phyloP scores from a whole-genome alignment of 92 coral and sea anemone genomes.

The Porites cylindrica region DNA sequence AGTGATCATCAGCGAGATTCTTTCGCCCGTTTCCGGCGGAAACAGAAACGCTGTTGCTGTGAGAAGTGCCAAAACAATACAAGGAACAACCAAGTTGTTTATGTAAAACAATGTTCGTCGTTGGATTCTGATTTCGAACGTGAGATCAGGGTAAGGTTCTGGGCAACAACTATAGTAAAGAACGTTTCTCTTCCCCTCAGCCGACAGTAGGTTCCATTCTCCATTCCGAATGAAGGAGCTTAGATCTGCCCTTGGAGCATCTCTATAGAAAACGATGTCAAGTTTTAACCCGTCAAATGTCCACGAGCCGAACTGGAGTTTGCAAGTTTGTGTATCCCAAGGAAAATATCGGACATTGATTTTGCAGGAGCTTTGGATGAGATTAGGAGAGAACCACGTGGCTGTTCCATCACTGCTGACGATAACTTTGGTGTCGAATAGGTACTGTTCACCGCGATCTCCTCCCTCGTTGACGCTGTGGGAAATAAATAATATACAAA shows the following conservation, averaged over 20 bases:
- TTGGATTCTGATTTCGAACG: slow-evolving; percentile 69
- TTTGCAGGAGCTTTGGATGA: slow-evolving; percentile 80
- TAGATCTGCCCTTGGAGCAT: slow-evolving; percentile 48
- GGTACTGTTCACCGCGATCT: slow-evolving; percentile 86
- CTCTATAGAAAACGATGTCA: slow-evolving; percentile 64
- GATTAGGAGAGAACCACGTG: slow-evolving; percentile 85
- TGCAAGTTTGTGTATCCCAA: slow-evolving; percentile 87
- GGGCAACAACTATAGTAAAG: slow-evolving; percentile 78
- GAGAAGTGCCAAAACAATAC: slow-evolving; percentile 85
- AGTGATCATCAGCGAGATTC: slow-evolving; percentile 94
- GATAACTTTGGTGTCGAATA: slow-evolving; percentile 86
- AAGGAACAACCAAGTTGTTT: slow-evolving; percentile 91
- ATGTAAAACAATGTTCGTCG: slow-evolving; percentile 87
- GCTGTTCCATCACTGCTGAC: slow-evolving; percentile 69
- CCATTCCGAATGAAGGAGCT: slow-evolving; percentile 69
- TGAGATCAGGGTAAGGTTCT: slow-evolving; percentile 80
- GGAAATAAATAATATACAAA: neutral
- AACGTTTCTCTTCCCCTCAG: slow-evolving; percentile 63
- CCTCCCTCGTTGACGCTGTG: slow-evolving; percentile 83
- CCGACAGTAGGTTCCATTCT: slow-evolving; percentile 85
- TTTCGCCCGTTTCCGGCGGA: slow-evolving; percentile 98
- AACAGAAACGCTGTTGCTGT: slow-evolving; percentile 87
- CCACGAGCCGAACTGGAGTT: slow-evolving; percentile 89
- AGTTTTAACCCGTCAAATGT: slow-evolving; percentile 67
- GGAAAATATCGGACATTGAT: slow-evolving; percentile 86